Evolutionary conservation across 2,113 vertebrate species (phyloP), one percentile per base, ranked within the genome.

Genomic region (Corynorhinus townsendii): DNA sequence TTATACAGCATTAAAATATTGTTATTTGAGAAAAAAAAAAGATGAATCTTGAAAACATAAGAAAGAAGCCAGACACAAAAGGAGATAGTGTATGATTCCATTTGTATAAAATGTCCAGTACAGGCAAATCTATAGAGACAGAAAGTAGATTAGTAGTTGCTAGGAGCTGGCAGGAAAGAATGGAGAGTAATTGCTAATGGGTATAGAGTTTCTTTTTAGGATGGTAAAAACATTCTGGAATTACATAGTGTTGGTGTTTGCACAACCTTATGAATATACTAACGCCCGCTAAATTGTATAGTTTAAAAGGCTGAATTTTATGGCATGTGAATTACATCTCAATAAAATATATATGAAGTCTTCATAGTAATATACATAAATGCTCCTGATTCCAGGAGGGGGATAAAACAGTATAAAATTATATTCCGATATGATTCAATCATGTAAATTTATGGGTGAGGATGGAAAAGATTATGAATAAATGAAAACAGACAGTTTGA

Each of bases 1-100:
- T 62, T 86, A 83, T 26, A 64, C 4, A 83, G 73, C 69, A 87
- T 91, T 91, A 93, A 90, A 73, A 94, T 96, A 93, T 82, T n/a
- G 30, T 52, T 72, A 64, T 62, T 91, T 76, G 72, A 84, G 71
- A 84, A 4, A 40, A 40, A 40, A 56, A 54, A 89, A 24, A 22
- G 43, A n/a, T 83, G 54, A 91, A 83, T 49, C 68, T 79, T 76
- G 47, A 94, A 94, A 92, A 86, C 15, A 47, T 47, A 85, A 71
- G 28, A 80, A 92, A 92, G 66, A 95, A 94, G 16, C 20, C 52
- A 81, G 22, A 68, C 40, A 84, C 81, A 85, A 92, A 95, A 47
- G 68, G 14, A 26, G 38, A 33, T 30, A 49, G 62, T 75, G 4
- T 92, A 43, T 88, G 79, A 91, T 90, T 85, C 54, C n/a, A 49